These are phyloP conservation scores for Sander vitreus DNA, from an alignment of 2,113 vertebrate genomes.

Conservation along the genomic window DNA sequence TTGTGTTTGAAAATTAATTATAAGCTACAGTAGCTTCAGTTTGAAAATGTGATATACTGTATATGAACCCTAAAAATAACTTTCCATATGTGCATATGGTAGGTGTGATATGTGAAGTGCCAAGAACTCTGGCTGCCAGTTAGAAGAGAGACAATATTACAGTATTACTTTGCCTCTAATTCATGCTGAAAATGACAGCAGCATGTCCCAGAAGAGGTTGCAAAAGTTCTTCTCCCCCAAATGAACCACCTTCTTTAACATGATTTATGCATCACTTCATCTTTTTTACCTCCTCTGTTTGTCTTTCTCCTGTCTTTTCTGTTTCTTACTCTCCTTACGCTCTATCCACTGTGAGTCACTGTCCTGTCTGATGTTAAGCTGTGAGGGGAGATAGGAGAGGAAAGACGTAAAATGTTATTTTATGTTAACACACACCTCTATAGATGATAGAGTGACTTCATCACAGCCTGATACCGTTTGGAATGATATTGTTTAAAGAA, in stretches of 20 bases:
- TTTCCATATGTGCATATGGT: conserved; percentile 12
- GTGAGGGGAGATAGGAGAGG: conserved; percentile 8
- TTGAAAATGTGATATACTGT: neutral
- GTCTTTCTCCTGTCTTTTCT: conserved; percentile 1
- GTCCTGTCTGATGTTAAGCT: conserved; percentile 28
- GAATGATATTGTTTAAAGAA: neutral
- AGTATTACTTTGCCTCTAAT: neutral
- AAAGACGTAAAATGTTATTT: conserved; percentile 28
- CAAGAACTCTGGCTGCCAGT: neutral
- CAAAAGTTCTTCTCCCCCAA: neutral
- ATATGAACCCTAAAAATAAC: neutral
- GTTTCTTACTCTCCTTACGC: neutral
- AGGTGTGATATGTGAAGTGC: neutral
- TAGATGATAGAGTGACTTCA: neutral
- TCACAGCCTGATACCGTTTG: neutral
- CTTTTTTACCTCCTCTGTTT: conserved; percentile 8
- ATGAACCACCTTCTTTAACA: conserved; percentile 15
- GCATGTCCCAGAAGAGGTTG: conserved; percentile 8
- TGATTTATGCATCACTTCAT: neutral
- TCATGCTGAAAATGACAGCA: conserved; percentile 2
- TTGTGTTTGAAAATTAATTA: neutral
- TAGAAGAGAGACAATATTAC: neutral
- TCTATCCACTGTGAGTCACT: conserved; percentile 21
- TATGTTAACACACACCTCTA: conserved; percentile 10
- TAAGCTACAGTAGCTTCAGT: neutral